Evolutionary conservation across 1,140 invertebrate species (phyloP), one percentile per base, ranked within the genome.

Genomic region (Bombus confusus): DNA sequence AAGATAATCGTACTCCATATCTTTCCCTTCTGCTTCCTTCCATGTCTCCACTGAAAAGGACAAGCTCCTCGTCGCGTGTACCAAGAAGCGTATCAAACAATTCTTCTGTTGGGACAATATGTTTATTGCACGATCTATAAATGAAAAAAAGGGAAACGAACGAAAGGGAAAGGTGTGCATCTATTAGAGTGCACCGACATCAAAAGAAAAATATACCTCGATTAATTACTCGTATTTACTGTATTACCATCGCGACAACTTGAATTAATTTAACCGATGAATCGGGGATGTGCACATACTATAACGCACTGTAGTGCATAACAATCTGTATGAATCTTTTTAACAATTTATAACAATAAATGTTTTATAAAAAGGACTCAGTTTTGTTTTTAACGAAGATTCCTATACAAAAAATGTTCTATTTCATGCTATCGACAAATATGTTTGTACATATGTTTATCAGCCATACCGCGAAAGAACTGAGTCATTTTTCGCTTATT

Each of bases 121-220:
- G 73, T 90, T 90, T 86, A 89, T 88, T 88, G 88, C 62, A 78
- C 62, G 37, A 76, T 86, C 77, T 86, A 86, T 88, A 81, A 4
- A 39, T 4, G 4, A 39, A 39, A 39, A 39, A 39, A 39, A 81
- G 76, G 43, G 59, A 47, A 86, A 75, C 68, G 57, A 82, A 88
- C 31, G 82, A 89, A 57, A 39, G 43, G 80, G 77, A 57, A 73
- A 80, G 83, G 80, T 69, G 75, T 87, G 81, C 83, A 80, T 62
- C 62, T 73, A 78, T 62, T 78, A 74, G 79, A 87, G 79, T 86
- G 84, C 80, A 39, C 68, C 59, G 25, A 77, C 80, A 77, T 69
- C 68, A 37, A 88, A 83, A 79, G 62, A 52, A 86, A 89, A 85
- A 85, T 81, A 74, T 80, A 73, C 39, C 59, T 66, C 59, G 68